A percentile compares a stretch with the other conserved stretches of the same genome.
These are phyloP conservation scores for Endomychus coccineus DNA, from an alignment of 2,888 invertebrate genomes.

Conservation along the genomic window DNA sequence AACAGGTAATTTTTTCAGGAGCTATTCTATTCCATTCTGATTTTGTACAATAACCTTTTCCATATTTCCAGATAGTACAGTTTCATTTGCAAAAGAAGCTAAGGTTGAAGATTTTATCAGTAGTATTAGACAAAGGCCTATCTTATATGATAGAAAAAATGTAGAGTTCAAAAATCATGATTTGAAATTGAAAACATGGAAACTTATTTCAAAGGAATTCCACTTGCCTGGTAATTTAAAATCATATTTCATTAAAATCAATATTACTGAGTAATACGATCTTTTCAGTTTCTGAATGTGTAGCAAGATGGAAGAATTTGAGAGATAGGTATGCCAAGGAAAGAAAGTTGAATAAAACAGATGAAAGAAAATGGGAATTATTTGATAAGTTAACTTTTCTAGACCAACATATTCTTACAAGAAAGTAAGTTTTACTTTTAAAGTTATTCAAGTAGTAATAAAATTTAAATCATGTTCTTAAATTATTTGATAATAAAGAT, in stretches of 20 bases:
- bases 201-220: constrained; percentile 31
- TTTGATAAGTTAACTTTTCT: constrained; percentile 24
- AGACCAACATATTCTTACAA: constrained; percentile 20
- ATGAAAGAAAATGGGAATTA: constrained; percentile 22
- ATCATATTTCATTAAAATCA: not conserved
- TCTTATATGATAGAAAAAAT: constrained; percentile 38
- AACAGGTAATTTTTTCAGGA: too few relatives aligned
- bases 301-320: constrained; percentile 37
- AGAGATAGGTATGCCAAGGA: constrained; percentile 43
- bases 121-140: constrained; percentile 14
- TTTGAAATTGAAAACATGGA: constrained; percentile 40
- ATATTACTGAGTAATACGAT: too few relatives aligned
- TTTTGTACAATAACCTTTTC: too few relatives aligned
- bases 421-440: constrained; percentile 17
- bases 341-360: constrained; percentile 26
- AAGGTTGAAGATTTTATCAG: too few relatives aligned
- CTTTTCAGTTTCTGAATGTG: constrained; percentile 22
- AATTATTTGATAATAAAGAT: not conserved
- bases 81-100: too few relatives aligned
- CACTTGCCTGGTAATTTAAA: constrained; percentile 20
- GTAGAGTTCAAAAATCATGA: constrained; percentile 38
- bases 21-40: too few relatives aligned
- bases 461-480: too few relatives aligned
- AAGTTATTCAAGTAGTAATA: constrained; percentile 3
- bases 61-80: too few relatives aligned